A percentile compares a stretch with the other conserved stretches of the same genome.
Conservation (phyloP, 2,888 invertebrate species). For the Lochmaea capreae region DNA sequence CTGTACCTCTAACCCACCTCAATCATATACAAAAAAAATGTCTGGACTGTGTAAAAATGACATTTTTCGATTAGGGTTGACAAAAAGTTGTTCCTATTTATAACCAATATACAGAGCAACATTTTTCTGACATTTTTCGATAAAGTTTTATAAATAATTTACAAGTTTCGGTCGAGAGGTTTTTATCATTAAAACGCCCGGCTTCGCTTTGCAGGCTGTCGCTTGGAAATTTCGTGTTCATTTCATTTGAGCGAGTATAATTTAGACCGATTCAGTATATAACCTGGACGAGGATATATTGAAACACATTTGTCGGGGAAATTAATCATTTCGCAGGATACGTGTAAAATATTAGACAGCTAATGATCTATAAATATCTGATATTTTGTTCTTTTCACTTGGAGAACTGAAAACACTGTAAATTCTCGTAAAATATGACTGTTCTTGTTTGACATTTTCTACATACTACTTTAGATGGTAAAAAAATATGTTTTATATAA, state of each 20-base stretch:
- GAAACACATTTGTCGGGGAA: background rate
- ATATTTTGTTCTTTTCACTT: too few relatives aligned
- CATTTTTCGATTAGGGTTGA: too few relatives aligned
- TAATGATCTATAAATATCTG: too few relatives aligned
- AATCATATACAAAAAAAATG: too few relatives aligned
- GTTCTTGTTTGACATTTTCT: too few relatives aligned
- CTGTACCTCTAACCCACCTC: too few relatives aligned
- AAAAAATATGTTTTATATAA: too few relatives aligned
- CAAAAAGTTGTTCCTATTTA: background rate
- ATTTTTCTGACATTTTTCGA: background rate
- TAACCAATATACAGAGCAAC: background rate
- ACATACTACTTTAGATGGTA: too few relatives aligned
- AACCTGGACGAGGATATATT: background rate
- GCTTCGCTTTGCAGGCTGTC: constrained; percentile 16
- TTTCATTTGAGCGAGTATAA: constrained; percentile 21
- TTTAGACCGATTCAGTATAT: constrained; percentile 15
- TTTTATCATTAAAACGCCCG: constrained; percentile 14
- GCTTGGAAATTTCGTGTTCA: constrained; percentile 27
- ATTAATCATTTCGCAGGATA: background rate
- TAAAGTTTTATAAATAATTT: background rate
- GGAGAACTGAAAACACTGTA: too few relatives aligned
- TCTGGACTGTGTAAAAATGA: too few relatives aligned
- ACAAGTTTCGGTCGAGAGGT: constrained; percentile 18
- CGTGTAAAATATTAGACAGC: background rate
- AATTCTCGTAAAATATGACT: too few relatives aligned